These are phyloP conservation scores for Molossus alvarezi DNA, from an alignment of 2,797 vertebrate species.

Conservation along the genomic window DNA sequence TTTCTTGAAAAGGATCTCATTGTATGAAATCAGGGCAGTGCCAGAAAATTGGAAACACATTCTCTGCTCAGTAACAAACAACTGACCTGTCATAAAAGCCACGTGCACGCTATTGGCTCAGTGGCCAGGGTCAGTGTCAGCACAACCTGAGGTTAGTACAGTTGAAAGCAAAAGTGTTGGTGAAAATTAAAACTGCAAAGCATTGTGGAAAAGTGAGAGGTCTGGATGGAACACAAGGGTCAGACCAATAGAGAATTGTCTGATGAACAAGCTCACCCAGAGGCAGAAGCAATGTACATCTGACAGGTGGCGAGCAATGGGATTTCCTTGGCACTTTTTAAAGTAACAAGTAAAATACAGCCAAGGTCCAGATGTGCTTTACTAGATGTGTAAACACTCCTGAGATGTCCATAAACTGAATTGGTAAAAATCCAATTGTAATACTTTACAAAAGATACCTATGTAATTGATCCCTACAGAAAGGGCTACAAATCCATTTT, in stretches of 20 bases:
- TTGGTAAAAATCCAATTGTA: constrained; percentile 52
- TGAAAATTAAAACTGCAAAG: constrained; percentile 65
- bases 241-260: constrained; percentile 25
- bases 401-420: constrained; percentile 26
- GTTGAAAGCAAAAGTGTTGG: constrained; percentile 44
- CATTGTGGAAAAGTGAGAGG: constrained; percentile 7
- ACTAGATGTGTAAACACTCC: constrained; percentile 31
- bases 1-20: constrained; percentile 53
- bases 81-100: constrained; percentile 33
- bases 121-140: neutral
- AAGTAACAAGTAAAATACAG: constrained; percentile 62
- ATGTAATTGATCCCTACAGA: neutral
- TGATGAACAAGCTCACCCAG: constrained; percentile 25
- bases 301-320: constrained; percentile 37
- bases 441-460: constrained; percentile 57
- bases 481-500: constrained; percentile 29
- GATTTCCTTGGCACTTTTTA: constrained; percentile 59
- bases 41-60: neutral
- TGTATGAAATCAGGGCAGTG: neutral
- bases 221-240: neutral
- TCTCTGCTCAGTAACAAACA: constrained; percentile 41
- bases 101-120: neutral
- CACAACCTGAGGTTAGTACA: neutral
- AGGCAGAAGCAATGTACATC: neutral
- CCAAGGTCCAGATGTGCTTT: constrained; percentile 5